Evolutionary conservation across 2,113 vertebrate genomes (phyloP).

Genomic region (Paramormyrops kingsleyae): DNA sequence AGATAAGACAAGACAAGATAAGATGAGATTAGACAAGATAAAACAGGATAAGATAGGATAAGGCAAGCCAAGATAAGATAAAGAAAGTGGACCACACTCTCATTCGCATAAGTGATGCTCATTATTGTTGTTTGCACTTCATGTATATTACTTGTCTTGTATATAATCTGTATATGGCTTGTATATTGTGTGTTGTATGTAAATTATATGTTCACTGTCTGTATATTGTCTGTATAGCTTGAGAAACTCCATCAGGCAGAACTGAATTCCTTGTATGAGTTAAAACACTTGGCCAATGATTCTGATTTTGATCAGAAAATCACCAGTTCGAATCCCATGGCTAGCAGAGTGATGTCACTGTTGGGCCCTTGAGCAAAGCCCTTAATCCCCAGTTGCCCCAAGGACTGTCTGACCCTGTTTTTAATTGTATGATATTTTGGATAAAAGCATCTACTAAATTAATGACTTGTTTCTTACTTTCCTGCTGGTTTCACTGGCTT

Average conservation of each 20-base stretch:
- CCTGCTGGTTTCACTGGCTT: neutral
- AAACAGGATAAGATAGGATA: neutral
- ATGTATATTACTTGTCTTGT: no score
- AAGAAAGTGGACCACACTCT: neutral
- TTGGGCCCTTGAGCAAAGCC: neutral
- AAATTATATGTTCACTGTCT: neutral
- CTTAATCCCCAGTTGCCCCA: neutral
- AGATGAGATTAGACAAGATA: neutral
- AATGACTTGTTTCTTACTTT: neutral
- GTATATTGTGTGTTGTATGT: no score
- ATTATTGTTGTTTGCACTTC: neutral
- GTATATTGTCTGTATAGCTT: neutral
- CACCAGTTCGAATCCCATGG: neutral
- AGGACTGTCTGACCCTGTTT: neutral
- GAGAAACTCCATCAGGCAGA: neutral
- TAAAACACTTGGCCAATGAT: neutral
- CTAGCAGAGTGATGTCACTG: neutral
- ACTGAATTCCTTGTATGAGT: neutral
- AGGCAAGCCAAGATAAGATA: neutral
- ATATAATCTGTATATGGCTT: no score
- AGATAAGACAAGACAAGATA: neutral
- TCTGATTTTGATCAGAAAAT: neutral
- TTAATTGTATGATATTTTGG: neutral
- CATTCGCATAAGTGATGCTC: neutral
- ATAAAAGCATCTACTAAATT: neutral